Evolutionary conservation across 2,888 invertebrate genomes (phyloP).

Genomic region (Agonum fuliginosum): DNA sequence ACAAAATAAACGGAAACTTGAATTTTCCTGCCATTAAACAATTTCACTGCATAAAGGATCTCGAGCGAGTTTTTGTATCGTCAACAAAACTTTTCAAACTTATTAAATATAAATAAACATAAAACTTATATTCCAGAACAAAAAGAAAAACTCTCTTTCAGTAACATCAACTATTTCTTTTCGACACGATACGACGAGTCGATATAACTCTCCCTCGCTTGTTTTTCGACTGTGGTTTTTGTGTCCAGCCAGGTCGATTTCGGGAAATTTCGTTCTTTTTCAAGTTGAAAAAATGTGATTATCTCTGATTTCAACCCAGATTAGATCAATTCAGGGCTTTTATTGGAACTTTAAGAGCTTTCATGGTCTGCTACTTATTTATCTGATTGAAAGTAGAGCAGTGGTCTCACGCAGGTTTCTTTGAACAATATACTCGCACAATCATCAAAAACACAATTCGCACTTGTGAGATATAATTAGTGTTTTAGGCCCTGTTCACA

Average conservation of each 20-base stretch:
- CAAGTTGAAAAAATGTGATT: conserved; percentile 36
- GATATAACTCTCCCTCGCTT: conserved; percentile 19
- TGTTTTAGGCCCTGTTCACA: too few species aligned
- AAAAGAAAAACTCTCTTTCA: background rate
- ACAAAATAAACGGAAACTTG: conserved; percentile 18
- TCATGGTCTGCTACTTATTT: conserved; percentile 16
- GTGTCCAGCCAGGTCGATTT: conserved; percentile 5
- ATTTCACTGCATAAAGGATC: background rate
- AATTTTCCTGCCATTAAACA: conserved; percentile 31
- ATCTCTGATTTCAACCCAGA: conserved; percentile 20
- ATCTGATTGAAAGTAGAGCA: conserved; percentile 18
- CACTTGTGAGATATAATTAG: too few species aligned
- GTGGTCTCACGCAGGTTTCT: background rate
- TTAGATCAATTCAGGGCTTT: conserved; percentile 38
- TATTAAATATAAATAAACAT: conserved; percentile 42
- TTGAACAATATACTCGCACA: background rate
- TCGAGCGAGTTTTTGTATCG: background rate
- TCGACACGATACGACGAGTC: conserved; percentile 3
- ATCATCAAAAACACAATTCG: too few species aligned
- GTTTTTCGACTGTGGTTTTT: conserved; percentile 40
- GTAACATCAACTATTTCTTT: conserved; percentile 10
- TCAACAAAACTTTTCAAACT: conserved; percentile 18
- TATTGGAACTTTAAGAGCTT: conserved; percentile 15
- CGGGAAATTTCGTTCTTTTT: conserved; percentile 18
- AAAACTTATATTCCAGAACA: conserved; percentile 19